Evolutionary conservation across 2,113 vertebrate species (phyloP).

Genomic region (Platysternon megacephalum): DNA sequence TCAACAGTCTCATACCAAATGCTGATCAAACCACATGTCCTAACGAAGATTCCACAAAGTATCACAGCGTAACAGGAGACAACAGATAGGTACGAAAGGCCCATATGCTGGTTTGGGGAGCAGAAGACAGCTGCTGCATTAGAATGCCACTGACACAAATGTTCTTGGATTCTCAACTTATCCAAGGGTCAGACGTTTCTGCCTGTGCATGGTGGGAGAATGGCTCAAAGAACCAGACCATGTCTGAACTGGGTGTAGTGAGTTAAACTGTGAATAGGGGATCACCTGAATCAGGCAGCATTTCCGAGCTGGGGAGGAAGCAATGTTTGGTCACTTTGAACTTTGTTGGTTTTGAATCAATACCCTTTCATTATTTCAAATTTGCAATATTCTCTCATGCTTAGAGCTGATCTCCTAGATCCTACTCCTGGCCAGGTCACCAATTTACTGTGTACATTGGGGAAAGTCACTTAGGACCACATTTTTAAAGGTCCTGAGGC

Average conservation of each 20-base stretch:
- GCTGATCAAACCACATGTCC: neutral
- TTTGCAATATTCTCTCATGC: neutral
- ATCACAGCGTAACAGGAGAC: neutral
- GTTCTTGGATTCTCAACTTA: neutral
- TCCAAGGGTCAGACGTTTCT: neutral
- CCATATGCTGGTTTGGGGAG: rapidly evolving
- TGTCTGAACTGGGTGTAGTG: neutral
- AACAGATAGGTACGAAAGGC: neutral
- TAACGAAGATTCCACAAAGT: neutral
- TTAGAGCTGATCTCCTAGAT: neutral
- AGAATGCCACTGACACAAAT: rapidly evolving
- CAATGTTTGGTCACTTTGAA: neutral
- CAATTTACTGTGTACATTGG: neutral
- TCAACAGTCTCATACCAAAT: neutral
- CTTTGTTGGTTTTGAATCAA: neutral
- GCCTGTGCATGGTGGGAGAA: neutral
- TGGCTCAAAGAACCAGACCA: neutral
- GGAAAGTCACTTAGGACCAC: neutral
- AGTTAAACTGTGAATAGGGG: neutral
- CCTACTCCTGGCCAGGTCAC: neutral
- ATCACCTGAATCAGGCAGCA: neutral
- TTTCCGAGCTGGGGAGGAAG: neutral
- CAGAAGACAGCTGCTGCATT: rapidly evolving
- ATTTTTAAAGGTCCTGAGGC: neutral
- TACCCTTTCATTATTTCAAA: neutral